phyloP scores from a whole-genome alignment of 1,140 invertebrate species.

The Mercenaria mercenaria region DNA sequence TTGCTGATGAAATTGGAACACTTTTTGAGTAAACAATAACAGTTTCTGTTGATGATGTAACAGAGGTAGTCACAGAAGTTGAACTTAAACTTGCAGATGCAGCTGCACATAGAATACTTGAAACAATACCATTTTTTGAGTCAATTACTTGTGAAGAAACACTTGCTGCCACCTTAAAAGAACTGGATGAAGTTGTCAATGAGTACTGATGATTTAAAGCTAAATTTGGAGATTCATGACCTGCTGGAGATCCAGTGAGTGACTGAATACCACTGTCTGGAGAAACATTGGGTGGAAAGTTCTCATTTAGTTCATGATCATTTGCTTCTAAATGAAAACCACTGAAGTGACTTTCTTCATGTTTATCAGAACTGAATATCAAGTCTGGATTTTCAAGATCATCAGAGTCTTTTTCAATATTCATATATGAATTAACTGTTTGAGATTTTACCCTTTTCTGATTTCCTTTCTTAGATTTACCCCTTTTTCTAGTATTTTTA shows the following conservation, averaged over 20 bases:
- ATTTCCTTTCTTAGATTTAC: constrained; percentile 4
- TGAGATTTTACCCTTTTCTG: background rate
- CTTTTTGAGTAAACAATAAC: constrained; percentile 40
- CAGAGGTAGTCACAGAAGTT: constrained; percentile 45
- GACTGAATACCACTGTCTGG: constrained; percentile 96
- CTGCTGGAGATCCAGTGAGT: constrained; percentile 92
- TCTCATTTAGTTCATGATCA: constrained; percentile 44
- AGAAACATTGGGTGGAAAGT: constrained; percentile 89
- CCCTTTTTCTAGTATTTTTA: constrained; percentile 6
- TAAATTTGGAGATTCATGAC: constrained; percentile 72
- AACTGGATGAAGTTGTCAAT: background rate
- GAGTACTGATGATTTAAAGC: background rate
- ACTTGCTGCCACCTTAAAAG: background rate
- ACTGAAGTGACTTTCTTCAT: constrained; percentile 9
- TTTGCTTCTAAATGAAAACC: background rate
- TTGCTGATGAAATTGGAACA: constrained; percentile 22
- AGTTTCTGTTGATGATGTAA: constrained; percentile 48
- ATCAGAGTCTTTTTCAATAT: background rate
- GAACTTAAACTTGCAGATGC: constrained; percentile 57
- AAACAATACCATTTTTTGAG: constrained; percentile 42
- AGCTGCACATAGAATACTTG: constrained; percentile 53
- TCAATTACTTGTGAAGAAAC: background rate
- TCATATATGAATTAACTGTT: background rate
- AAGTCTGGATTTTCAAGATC: constrained; percentile 27
- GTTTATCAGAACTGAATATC: background rate